These are phyloP conservation scores for Branchipolynoe longqiensis DNA, from an alignment of 2,888 invertebrate species.

Conservation along the genomic window DNA sequence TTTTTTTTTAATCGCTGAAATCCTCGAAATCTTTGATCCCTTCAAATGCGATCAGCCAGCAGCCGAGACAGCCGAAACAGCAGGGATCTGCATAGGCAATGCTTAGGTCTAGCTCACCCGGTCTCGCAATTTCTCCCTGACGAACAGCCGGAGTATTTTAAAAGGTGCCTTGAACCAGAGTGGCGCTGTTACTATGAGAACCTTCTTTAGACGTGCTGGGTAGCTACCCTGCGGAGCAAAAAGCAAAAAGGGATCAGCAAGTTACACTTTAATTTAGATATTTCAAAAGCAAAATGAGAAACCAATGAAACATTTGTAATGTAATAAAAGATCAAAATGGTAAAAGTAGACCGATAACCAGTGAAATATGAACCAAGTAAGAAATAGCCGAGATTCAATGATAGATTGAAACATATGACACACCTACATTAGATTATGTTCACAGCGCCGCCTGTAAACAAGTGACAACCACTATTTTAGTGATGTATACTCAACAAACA, in stretches of 20 bases:
- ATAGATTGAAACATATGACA: too few relatives aligned
- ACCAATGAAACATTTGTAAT: not conserved
- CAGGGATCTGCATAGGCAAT: too few relatives aligned
- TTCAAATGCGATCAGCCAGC: too few relatives aligned
- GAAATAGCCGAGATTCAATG: too few relatives aligned
- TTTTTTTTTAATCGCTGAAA: too few relatives aligned
- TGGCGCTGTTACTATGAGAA: conserved; percentile 96
- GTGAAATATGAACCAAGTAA: not conserved
- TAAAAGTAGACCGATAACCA: not conserved
- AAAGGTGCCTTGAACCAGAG: conserved; percentile 99
- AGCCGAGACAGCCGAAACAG: too few relatives aligned
- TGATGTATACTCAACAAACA: too few relatives aligned
- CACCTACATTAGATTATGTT: too few relatives aligned
- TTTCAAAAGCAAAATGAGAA: not conserved
- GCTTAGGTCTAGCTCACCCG: conserved; percentile 84
- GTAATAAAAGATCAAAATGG: not conserved
- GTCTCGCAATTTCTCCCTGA: conserved; percentile 96
- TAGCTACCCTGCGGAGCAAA: conserved; percentile 90
- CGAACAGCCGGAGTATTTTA: conserved; percentile 95
- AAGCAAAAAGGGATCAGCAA: conserved; percentile 20
- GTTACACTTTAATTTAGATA: too few relatives aligned
- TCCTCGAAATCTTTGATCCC: too few relatives aligned
- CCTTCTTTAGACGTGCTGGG: conserved; percentile 97
- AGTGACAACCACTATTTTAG: too few relatives aligned
- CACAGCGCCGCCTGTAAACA: too few relatives aligned